phyloP scores from a whole-genome alignment of 2,797 vertebrate species.

The Anguilla obscura region DNA sequence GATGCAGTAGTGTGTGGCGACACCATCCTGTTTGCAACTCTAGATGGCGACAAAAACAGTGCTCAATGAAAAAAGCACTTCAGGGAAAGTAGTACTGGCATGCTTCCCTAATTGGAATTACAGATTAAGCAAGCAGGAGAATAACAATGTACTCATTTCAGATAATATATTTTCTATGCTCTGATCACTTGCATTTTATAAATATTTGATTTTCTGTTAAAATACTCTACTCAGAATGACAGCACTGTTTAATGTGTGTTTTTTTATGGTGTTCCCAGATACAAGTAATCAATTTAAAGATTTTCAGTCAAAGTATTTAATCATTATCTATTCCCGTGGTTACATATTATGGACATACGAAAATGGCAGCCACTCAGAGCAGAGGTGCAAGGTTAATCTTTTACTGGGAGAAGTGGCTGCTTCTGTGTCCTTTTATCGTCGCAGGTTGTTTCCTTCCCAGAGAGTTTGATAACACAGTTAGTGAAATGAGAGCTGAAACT shows the following conservation, averaged over 20 bases:
- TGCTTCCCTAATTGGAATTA: background rate
- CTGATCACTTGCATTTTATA: background rate
- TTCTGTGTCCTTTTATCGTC: background rate
- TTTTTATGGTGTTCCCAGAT: background rate
- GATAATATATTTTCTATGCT: background rate
- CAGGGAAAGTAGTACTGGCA: background rate
- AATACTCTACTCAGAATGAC: background rate
- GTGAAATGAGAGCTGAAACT: background rate
- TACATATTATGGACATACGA: background rate
- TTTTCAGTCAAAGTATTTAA: background rate
- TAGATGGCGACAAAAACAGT: slow-evolving; percentile 34
- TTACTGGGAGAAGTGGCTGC: background rate
- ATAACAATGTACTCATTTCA: background rate
- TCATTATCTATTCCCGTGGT: background rate
- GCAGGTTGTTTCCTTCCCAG: background rate
- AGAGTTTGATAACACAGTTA: background rate
- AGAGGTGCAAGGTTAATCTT: background rate
- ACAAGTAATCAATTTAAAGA: background rate
- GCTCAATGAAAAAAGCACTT: background rate
- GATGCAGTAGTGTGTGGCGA: background rate
- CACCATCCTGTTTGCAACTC: background rate
- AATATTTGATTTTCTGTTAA: background rate
- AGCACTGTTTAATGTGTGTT: no score
- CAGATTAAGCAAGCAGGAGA: background rate
- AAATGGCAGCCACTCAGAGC: background rate